Evolutionary conservation across 2,888 invertebrate genomes (phyloP).

Genomic region (Acleris holmiana): DNA sequence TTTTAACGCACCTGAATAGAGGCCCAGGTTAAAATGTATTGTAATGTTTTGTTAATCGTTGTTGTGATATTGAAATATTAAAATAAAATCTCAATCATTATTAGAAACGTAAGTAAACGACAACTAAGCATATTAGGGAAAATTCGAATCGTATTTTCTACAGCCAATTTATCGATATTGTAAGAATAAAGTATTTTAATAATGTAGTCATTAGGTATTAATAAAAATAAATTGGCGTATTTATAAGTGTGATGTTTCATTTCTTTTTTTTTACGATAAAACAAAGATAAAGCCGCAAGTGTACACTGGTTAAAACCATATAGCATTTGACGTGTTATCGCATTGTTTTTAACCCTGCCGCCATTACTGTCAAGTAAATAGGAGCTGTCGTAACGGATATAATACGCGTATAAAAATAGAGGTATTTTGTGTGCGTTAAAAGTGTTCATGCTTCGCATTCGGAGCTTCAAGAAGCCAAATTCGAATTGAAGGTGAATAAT

Average conservation of each 20-base stretch:
- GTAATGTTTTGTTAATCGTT: conserved; percentile 6
- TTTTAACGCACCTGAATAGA: too few relatives aligned
- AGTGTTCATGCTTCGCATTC: too few relatives aligned
- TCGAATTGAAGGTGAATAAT: too few relatives aligned
- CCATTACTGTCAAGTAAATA: too few relatives aligned
- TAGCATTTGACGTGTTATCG: too few relatives aligned
- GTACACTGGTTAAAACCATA: too few relatives aligned
- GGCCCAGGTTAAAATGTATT: neutral
- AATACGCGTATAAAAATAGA: too few relatives aligned
- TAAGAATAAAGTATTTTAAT: conserved; percentile 13
- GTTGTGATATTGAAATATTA: neutral
- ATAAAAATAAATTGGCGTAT: conserved; percentile 28
- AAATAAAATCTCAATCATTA: conserved; percentile 19
- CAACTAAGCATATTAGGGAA: neutral
- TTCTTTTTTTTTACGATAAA: neutral
- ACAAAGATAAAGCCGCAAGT: too few relatives aligned
- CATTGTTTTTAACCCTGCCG: too few relatives aligned
- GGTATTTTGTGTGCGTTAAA: too few relatives aligned
- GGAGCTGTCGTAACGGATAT: too few relatives aligned
- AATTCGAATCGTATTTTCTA: neutral
- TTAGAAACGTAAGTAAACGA: conserved; percentile 13
- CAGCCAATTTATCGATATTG: neutral
- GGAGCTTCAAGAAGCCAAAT: too few relatives aligned
- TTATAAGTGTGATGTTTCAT: conserved; percentile 6
- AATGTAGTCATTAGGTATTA: conserved; percentile 32